Evolutionary conservation across 2,888 invertebrate species (phyloP).

Genomic region (Sphecodes monilicornis): DNA sequence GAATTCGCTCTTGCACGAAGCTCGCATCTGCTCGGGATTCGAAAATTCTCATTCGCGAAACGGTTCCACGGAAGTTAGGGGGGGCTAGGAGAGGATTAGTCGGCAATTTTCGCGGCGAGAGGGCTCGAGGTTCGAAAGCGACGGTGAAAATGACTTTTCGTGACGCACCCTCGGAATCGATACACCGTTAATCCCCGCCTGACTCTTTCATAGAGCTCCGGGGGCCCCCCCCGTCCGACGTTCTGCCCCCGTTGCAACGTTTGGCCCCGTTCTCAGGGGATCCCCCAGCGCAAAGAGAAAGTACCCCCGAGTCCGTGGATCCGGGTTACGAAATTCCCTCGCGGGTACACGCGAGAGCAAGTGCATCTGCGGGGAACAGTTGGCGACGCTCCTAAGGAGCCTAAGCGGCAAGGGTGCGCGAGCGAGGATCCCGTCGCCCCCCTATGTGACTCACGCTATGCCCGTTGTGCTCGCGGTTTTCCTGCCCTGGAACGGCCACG

Average conservation of each 20-base stretch:
- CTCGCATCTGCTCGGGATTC: background rate
- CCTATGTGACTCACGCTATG: constrained; percentile 58
- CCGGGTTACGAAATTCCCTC: constrained; percentile 78
- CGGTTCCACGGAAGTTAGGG: constrained; percentile 25
- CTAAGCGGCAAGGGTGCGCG: constrained; percentile 8
- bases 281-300: constrained; percentile 54
- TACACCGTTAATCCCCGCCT: constrained; percentile 65
- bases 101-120: constrained; percentile 9
- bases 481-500: background rate
- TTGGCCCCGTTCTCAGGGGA: constrained; percentile 80
- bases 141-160: constrained; percentile 61
- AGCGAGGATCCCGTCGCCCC: constrained; percentile 7
- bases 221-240: background rate
- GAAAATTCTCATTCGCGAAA: constrained; percentile 45
- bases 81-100: constrained; percentile 49
- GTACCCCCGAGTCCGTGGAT: constrained; percentile 45
- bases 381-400: constrained; percentile 60
- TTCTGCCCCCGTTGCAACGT: constrained; percentile 64
- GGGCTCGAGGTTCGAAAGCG: constrained; percentile 19
- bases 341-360: constrained; percentile 78
- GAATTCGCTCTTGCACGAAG: background rate
- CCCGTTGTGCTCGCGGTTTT: constrained; percentile 23
- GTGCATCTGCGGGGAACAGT: constrained; percentile 68
- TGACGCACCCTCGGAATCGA: constrained; percentile 61
- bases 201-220: constrained; percentile 52